Base-by-base conservation (phyloP, 2,113 vertebrate genomes). In the Oceanites oceanicus region DNA sequence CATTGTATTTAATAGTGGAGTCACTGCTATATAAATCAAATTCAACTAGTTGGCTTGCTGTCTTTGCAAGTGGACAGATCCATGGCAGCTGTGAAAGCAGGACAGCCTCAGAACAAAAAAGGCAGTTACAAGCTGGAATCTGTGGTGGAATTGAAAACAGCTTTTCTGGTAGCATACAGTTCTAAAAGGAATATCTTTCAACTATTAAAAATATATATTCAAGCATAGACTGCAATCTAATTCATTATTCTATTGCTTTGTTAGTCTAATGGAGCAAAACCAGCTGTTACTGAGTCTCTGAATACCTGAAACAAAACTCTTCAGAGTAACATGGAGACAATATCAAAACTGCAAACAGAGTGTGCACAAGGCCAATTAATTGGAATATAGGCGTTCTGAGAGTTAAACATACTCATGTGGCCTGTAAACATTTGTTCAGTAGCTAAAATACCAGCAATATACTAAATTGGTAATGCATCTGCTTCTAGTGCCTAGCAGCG, bases 211-310 rank as follows among this genome's bases (percentile, higher is more conserved):
- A 92, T 86, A 88, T 53, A 68, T 74, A 94, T 75, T 88, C 32
- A 71, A 27, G 84, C 44, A 47, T 19, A 92, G 91, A 21, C 49
- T 76, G 32, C 87, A 86, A 76, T 91, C 45, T 65, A 81, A 89
- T 97, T 97, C 86, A 91, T 96, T 97, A 91, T 94, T 96, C 92
- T 97, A 66, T 95, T 96, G 63, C 88, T 97, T 79, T 88, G 50
- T 92, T 92, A 94, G 82, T 96, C 88, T 95, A 85, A 91, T 75
- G 61, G 96, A 93, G 77, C 55, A 97, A 94, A 96, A 96, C 18
- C 98, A 97, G 95, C 96, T 98, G 94, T 86, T 97, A 59, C 55
- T 26, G 65, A 62, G 76, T 93, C 89, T 97, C 87, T 89, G 78
- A 98, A 82, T 94, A 90, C 73, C 89, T 90, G 92, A 89, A 95